phyloP scores from a whole-genome alignment of 2,797 vertebrate species.

The Okamejei kenojei region DNA sequence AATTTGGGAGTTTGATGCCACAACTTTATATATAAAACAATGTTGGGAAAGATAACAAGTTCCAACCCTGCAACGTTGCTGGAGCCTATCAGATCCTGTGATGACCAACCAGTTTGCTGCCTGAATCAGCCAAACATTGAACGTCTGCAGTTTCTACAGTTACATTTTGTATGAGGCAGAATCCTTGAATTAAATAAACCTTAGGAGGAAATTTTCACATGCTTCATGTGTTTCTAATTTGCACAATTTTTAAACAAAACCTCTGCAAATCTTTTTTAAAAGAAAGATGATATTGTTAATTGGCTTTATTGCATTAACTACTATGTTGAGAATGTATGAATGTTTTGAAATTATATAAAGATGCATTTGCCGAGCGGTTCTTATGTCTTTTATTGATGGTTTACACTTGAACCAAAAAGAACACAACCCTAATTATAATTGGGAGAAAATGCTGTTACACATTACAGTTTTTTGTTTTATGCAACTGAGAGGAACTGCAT shows the following conservation, averaged over 20 bases:
- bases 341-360: slow-evolving; percentile 35
- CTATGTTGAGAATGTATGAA: slow-evolving; percentile 33
- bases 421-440: slow-evolving; percentile 31
- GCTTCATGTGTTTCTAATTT: slow-evolving; percentile 37
- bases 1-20: slow-evolving; percentile 77
- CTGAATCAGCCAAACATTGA: slow-evolving; percentile 83
- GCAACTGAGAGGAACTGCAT: slow-evolving; percentile 10
- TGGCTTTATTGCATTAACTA: slow-evolving; percentile 32
- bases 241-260: slow-evolving; percentile 37
- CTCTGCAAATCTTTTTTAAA: slow-evolving; percentile 17
- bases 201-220: slow-evolving; percentile 40
- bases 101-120: slow-evolving; percentile 78
- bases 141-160: slow-evolving; percentile 81
- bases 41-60: slow-evolving; percentile 60
- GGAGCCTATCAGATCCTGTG: slow-evolving; percentile 60
- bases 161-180: slow-evolving; percentile 96
- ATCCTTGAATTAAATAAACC: slow-evolving; percentile 90
- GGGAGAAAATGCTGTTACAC: neutral
- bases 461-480: neutral
- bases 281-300: neutral
- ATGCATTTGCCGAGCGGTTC: slow-evolving; percentile 31
- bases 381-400: slow-evolving; percentile 30
- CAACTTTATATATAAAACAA: slow-evolving; percentile 76
- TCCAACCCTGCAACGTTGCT: slow-evolving; percentile 65
- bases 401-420: slow-evolving; percentile 21